Conservation (phyloP, 2,113 vertebrate species). For the Antechinus flavipes region DNA sequence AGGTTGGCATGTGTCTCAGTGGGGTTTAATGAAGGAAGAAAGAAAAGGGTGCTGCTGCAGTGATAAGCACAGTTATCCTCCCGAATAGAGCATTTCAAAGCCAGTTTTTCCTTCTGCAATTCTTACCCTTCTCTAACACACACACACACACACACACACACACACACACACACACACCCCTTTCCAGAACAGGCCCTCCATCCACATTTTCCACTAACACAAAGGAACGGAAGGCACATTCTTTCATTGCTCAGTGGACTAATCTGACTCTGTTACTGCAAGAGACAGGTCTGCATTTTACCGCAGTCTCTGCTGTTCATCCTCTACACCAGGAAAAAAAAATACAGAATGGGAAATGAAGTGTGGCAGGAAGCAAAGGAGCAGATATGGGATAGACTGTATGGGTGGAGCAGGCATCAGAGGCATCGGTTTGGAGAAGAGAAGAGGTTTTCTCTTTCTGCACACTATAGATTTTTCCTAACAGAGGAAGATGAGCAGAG, state of each 20-base stretch:
- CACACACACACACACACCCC: background rate
- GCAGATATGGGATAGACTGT: background rate
- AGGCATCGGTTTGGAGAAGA: background rate
- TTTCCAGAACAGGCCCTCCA: background rate
- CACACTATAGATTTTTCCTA: background rate
- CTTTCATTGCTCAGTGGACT: constrained; percentile 17
- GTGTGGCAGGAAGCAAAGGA: constrained; percentile 16
- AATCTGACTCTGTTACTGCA: constrained; percentile 14
- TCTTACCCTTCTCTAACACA: background rate
- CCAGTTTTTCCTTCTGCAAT: background rate
- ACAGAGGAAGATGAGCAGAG: constrained; percentile 48
- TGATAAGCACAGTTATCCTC: background rate
- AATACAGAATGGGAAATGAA: background rate
- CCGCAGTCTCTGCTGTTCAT: background rate
- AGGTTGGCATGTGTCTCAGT: constrained; percentile 4
- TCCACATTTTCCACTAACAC: background rate
- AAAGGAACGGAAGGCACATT: background rate
- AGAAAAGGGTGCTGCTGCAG: background rate
- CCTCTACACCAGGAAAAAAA: background rate
- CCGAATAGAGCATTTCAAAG: constrained; percentile 1
- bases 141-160: background rate
- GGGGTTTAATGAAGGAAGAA: background rate
- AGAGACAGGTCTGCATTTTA: constrained; percentile 20
- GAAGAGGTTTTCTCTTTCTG: background rate
- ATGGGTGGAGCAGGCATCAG: background rate